Evolutionary conservation across 92 coral and sea anemone species (phyloP).

Genomic region (Porites evermanni): DNA sequence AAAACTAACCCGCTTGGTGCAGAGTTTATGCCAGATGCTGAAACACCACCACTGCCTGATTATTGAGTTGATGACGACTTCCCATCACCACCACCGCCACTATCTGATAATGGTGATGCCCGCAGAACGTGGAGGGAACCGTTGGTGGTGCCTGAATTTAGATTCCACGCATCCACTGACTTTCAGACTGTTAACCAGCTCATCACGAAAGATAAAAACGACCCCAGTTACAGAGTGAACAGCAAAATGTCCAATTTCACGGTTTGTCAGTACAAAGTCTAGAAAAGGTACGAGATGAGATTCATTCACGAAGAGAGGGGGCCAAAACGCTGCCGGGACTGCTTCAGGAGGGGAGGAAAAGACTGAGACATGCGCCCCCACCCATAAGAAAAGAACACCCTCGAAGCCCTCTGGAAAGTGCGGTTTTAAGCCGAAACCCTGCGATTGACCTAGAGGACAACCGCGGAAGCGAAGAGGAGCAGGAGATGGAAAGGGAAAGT

Average conservation of each 20-base stretch:
- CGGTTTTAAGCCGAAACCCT: not conserved
- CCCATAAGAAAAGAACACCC: not conserved
- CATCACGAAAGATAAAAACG: not conserved
- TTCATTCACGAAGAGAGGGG: not conserved
- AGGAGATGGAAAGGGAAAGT: slow-evolving; percentile 3
- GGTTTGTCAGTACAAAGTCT: slow-evolving; percentile 13
- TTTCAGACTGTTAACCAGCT: slow-evolving; percentile 10
- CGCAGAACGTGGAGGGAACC: slow-evolving; percentile 1
- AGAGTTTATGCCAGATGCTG: too few relatives aligned
- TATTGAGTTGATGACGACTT: too few relatives aligned
- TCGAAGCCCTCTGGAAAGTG: not conserved
- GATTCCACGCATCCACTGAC: not conserved
- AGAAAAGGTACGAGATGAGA: not conserved
- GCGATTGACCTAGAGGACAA: too few relatives aligned
- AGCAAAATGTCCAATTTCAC: not conserved
- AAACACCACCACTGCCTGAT: too few relatives aligned
- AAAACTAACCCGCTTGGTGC: too few relatives aligned
- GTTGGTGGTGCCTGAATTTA: not conserved
- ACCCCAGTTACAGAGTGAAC: slow-evolving; percentile 12
- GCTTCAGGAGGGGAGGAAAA: too few relatives aligned
- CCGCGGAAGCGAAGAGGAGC: not conserved
- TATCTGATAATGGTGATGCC: too few relatives aligned
- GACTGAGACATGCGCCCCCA: too few relatives aligned
- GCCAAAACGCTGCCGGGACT: not conserved
- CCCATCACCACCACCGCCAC: too few relatives aligned